Evolutionary conservation across 2,797 vertebrate genomes (phyloP).

Genomic region (Paramormyrops hopkinsi): DNA sequence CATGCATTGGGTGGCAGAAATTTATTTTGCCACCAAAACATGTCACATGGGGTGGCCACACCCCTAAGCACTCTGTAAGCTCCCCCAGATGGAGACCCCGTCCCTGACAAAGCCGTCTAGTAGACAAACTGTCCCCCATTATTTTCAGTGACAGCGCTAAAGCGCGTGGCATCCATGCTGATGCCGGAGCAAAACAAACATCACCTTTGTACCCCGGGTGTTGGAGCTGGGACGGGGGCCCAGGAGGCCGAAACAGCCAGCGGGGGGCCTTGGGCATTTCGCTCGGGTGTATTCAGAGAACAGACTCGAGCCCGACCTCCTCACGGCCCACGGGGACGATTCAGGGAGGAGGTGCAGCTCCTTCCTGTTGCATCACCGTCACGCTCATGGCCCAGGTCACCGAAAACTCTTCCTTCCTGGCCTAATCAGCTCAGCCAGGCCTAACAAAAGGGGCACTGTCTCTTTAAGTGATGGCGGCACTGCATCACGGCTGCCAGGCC

Average conservation of each 20-base stretch:
- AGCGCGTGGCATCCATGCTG: slow-evolving; percentile 49
- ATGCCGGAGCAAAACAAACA: slow-evolving; percentile 57
- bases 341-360: slow-evolving; percentile 68
- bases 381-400: not conserved
- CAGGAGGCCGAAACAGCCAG: slow-evolving; percentile 41
- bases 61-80: not conserved
- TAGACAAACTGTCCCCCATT: slow-evolving; percentile 32
- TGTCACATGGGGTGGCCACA: not conserved
- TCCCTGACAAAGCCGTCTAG: not conserved
- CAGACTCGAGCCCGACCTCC: not conserved
- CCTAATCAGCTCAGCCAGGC: slow-evolving; percentile 59
- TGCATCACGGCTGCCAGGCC: slow-evolving; percentile 86
- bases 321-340: slow-evolving; percentile 39
- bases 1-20: not conserved
- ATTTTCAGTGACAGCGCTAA: slow-evolving; percentile 37
- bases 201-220: slow-evolving; percentile 57
- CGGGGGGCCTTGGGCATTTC: slow-evolving; percentile 46
- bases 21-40: not conserved
- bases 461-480: slow-evolving; percentile 65
- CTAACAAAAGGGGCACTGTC: slow-evolving; percentile 62
- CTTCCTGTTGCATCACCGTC: slow-evolving; percentile 64
- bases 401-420: slow-evolving; percentile 38
- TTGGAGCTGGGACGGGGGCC: slow-evolving; percentile 52
- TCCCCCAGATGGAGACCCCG: not conserved
- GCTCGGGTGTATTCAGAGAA: not conserved